phyloP scores from a whole-genome alignment of 2,888 invertebrate species.

The Spicauda simplicius region DNA sequence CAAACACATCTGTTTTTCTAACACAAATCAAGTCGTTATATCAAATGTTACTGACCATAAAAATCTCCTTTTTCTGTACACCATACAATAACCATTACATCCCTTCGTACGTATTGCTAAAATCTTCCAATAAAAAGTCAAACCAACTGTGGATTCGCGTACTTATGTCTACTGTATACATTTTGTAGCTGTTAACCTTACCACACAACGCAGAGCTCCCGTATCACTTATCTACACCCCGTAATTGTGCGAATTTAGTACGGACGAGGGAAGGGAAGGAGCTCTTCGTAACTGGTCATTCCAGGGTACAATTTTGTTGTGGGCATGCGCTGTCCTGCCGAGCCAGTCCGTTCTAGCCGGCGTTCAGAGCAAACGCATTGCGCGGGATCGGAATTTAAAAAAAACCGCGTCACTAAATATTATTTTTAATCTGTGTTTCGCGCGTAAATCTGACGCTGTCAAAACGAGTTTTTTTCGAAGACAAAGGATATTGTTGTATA shows the following conservation, averaged over 20 bases:
- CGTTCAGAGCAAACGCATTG: constrained; percentile 54
- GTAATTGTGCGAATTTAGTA: constrained; percentile 22
- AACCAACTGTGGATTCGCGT: constrained; percentile 77
- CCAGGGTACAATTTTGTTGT: constrained; percentile 54
- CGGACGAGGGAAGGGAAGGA: constrained; percentile 46
- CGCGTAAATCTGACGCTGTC: constrained; percentile 28
- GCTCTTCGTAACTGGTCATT: constrained; percentile 53
- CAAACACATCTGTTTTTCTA: no score
- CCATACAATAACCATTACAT: background rate
- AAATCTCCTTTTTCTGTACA: background rate
- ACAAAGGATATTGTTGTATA: constrained; percentile 22
- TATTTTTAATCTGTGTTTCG: constrained; percentile 28
- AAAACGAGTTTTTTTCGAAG: constrained; percentile 13
- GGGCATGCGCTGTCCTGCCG: constrained; percentile 66
- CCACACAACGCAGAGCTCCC: constrained; percentile 52
- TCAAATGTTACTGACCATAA: no score
- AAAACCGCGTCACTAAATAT: constrained; percentile 18
- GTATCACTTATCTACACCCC: constrained; percentile 37
- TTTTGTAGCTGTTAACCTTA: constrained; percentile 46
- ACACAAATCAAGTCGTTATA: no score
- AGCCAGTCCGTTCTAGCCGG: constrained; percentile 62
- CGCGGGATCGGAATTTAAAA: constrained; percentile 33
- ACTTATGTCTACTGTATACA: constrained; percentile 50
- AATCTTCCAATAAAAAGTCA: constrained; percentile 46
- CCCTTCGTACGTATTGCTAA: constrained; percentile 18